phyloP scores from a whole-genome alignment of 2,113 vertebrate genomes.

The Ondatra zibethicus region DNA sequence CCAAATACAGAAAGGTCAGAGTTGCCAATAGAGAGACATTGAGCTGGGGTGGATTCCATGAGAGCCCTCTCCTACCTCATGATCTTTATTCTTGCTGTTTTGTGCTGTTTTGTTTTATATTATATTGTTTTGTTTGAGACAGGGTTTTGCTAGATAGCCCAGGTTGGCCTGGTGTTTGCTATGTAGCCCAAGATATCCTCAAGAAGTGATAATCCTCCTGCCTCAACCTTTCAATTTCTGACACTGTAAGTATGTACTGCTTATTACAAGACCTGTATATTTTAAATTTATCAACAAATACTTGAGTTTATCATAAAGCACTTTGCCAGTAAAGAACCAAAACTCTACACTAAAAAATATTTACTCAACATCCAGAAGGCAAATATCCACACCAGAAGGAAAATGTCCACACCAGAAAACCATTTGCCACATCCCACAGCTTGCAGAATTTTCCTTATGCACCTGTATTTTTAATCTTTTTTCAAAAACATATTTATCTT shows the following conservation, averaged over 20 bases:
- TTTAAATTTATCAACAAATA: conserved; percentile 43
- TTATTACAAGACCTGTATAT: not conserved
- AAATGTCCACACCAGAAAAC: conserved; percentile 22
- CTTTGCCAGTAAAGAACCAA: not conserved
- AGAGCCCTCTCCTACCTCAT: not conserved
- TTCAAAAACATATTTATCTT: not conserved
- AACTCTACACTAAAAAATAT: conserved; percentile 10
- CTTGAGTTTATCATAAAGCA: conserved; percentile 36
- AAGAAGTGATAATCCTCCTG: not conserved
- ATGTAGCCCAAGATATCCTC: not conserved
- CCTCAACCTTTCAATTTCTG: not conserved
- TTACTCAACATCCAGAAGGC: not conserved
- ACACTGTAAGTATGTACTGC: not conserved
- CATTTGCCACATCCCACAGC: not conserved
- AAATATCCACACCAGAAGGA: conserved; percentile 16
- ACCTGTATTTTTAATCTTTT: conserved; percentile 11
- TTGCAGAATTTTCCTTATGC: conserved; percentile 50
- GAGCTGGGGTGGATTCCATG: not conserved
- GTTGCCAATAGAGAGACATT: not conserved
- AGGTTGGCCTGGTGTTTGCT: not conserved
- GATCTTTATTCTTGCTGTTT: not conserved
- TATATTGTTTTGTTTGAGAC: not conserved
- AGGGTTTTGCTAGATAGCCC: not conserved
- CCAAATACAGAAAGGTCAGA: conserved; percentile 38
- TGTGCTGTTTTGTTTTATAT: no score